Percentiles rank a stretch among this genome's conserved stretches.
Evolutionary conservation across 2,797 vertebrate genomes (phyloP).

Genomic region (Staurois parvus): DNA sequence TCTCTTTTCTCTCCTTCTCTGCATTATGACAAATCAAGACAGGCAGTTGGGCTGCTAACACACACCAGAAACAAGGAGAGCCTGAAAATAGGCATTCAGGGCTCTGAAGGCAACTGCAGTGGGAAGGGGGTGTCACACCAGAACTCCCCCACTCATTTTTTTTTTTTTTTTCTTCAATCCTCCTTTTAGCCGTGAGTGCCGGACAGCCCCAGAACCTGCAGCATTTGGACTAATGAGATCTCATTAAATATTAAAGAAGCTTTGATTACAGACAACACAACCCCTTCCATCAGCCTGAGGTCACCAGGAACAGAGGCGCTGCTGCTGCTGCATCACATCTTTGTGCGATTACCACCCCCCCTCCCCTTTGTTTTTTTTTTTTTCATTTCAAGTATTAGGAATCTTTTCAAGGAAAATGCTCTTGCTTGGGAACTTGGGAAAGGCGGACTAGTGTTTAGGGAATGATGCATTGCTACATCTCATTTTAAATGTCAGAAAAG

Average conservation of each 20-base stretch:
- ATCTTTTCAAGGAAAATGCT: no score
- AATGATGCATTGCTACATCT: no score
- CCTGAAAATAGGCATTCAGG: constrained; percentile 50
- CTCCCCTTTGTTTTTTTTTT: no score
- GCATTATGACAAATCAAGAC: constrained; percentile 93
- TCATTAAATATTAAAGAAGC: constrained; percentile 54
- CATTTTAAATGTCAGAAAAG: no score
- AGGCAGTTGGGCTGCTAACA: constrained; percentile 78
- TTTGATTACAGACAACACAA: constrained; percentile 37
- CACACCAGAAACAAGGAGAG: constrained; percentile 40
- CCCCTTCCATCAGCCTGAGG: background rate
- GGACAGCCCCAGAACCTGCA: constrained; percentile 4
- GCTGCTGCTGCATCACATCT: constrained; percentile 2
- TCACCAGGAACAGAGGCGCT: background rate
- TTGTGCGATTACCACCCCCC: background rate
- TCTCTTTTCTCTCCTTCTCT: constrained; percentile 79
- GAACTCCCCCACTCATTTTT: constrained; percentile 12
- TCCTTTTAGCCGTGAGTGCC: background rate
- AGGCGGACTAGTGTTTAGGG: no score
- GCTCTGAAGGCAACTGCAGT: constrained; percentile 51
- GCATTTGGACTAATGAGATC: constrained; percentile 9
- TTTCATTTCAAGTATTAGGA: no score
- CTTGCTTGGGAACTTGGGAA: no score
- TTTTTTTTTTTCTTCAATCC: background rate
- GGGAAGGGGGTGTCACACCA: constrained; percentile 26